These are phyloP conservation scores for Steinernema hermaphroditum DNA, from an alignment of 2,888 invertebrate genomes.

Conservation along the genomic window DNA sequence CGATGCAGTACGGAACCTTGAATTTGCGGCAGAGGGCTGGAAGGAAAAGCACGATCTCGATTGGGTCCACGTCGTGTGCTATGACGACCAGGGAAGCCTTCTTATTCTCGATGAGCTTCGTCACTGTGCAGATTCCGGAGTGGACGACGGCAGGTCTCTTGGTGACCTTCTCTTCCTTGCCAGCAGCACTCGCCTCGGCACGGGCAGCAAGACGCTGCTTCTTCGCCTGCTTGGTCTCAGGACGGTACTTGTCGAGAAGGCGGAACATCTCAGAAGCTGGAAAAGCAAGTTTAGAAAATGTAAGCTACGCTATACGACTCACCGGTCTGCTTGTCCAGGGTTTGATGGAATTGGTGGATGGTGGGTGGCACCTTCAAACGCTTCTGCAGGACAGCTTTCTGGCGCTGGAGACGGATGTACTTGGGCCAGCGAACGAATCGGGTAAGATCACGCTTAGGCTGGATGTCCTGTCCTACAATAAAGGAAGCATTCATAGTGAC, in stretches of 20 bases:
- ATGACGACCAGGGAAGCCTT: conserved; percentile 96
- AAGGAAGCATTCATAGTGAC: too few species aligned
- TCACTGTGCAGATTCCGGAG: conserved; percentile 84
- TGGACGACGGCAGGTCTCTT: conserved; percentile 84
- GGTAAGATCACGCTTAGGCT: conserved; percentile 93
- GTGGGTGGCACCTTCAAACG: conserved; percentile 97
- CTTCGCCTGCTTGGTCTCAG: conserved; percentile 88
- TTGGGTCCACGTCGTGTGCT: conserved; percentile 96
- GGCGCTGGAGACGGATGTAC: conserved; percentile 96
- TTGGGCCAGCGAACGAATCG: conserved; percentile 99
- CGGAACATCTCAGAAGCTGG: conserved; percentile 92
- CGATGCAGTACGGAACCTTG: conserved; percentile 96
- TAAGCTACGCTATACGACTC: conserved; percentile 59
- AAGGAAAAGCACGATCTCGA: conserved; percentile 96
- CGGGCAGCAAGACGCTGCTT: conserved; percentile 85
- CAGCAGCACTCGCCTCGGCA: conserved; percentile 80
- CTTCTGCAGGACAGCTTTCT: conserved; percentile 90
- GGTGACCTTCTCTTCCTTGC: conserved; percentile 81
- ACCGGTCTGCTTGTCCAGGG: conserved; percentile 96
- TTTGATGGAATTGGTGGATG: conserved; percentile 94
- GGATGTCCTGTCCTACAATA: conserved; percentile 97
- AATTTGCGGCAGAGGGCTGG: conserved; percentile 98
- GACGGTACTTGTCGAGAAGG: conserved; percentile 93
- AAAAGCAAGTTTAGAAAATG: conserved; percentile 65
- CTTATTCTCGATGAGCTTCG: conserved; percentile 93